Percentiles rank a stretch among this genome's conserved stretches.
phyloP scores from a whole-genome alignment of 2,888 invertebrate species.

The Oscheius sp. region DNA sequence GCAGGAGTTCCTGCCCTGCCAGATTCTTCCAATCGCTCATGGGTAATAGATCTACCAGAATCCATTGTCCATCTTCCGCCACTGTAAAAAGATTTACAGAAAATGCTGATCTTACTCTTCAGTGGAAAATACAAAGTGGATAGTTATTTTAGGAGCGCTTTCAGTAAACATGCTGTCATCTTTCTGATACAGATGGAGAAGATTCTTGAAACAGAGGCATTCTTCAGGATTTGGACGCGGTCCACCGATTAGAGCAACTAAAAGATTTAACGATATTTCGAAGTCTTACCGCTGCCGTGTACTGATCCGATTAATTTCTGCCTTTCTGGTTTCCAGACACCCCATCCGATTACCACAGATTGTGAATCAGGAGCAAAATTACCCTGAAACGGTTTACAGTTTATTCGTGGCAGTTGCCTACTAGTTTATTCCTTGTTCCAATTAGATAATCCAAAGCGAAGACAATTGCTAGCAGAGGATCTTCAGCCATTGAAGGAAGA shows the following conservation, averaged over 20 bases:
- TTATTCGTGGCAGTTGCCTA: neutral
- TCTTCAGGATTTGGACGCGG: conserved; percentile 74
- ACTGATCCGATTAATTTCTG: neutral
- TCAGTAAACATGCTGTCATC: conserved; percentile 44
- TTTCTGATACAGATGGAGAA: conserved; percentile 48
- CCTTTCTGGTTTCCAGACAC: conserved; percentile 74
- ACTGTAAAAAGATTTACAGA: conserved; percentile 18
- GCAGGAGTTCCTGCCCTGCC: neutral
- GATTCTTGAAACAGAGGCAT: conserved; percentile 74
- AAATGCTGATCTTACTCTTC: conserved; percentile 18
- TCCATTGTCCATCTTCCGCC: conserved; percentile 4
- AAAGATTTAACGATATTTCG: conserved; percentile 25
- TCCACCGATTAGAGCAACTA: conserved; percentile 74
- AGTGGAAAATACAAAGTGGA: conserved; percentile 37
- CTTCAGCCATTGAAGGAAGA: conserved; percentile 45
- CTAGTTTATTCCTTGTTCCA: conserved; percentile 43
- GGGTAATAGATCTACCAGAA: conserved; percentile 1
- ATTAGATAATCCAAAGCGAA: conserved; percentile 68
- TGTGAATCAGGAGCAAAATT: conserved; percentile 35
- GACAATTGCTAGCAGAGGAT: conserved; percentile 60
- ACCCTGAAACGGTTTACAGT: neutral
- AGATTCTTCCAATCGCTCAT: neutral
- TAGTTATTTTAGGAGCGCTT: conserved; percentile 39
- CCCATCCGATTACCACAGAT: conserved; percentile 73
- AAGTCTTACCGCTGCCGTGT: conserved; percentile 20